phyloP scores from a whole-genome alignment of 2,888 invertebrate species.

The Ormyrus nitidulus region DNA sequence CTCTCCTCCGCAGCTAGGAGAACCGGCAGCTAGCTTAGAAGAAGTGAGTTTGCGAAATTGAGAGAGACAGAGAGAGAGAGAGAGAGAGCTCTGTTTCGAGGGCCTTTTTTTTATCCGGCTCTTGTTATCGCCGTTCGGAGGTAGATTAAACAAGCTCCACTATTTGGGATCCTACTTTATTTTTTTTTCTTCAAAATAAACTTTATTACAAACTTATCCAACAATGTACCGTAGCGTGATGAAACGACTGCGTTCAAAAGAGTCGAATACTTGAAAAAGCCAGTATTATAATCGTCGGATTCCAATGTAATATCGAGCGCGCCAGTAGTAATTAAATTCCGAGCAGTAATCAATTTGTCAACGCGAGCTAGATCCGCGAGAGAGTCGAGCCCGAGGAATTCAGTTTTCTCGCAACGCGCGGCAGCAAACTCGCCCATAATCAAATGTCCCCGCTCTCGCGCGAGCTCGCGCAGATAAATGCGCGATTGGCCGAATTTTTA shows the following conservation, averaged over 20 bases:
- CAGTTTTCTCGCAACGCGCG: constrained; percentile 20
- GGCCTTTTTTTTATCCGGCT: background rate
- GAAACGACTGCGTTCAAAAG: too few species aligned
- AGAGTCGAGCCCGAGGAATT: background rate
- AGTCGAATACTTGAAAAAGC: too few species aligned
- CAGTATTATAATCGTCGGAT: too few species aligned
- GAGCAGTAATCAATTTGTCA: constrained; percentile 6
- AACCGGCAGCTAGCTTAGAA: background rate
- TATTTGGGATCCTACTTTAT: background rate
- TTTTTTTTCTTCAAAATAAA: background rate
- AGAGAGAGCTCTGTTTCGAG: background rate
- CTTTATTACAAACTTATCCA: background rate
- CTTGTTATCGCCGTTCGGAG: constrained; percentile 3
- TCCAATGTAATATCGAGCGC: background rate
- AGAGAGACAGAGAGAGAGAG: background rate
- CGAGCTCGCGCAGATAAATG: constrained; percentile 4
- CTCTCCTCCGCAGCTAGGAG: constrained; percentile 11
- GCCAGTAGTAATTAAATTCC: background rate
- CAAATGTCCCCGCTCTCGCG: too few species aligned
- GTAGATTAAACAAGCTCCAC: background rate
- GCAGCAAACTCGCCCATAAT: background rate
- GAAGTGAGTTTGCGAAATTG: constrained; percentile 43
- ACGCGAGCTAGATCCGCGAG: background rate
- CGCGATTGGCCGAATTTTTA: constrained; percentile 38
- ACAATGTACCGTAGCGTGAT: background rate